phyloP scores from a whole-genome alignment of 2,797 vertebrate species.

The Sternotherus odoratus region DNA sequence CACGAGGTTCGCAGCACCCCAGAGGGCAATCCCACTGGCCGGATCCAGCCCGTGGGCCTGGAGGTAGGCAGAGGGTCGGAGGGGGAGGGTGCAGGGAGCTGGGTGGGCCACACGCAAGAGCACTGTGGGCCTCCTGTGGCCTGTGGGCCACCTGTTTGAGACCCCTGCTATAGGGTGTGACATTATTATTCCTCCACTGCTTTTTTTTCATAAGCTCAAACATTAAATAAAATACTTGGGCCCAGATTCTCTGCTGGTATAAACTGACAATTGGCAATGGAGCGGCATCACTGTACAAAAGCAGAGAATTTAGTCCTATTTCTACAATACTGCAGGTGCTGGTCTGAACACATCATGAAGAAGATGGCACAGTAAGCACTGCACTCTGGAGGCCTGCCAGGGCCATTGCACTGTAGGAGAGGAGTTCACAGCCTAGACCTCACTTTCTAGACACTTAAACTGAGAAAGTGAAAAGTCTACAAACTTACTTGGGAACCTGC shows the following conservation, averaged over 20 bases:
- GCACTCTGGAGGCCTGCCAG: not conserved
- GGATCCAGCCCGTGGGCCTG: too few relatives aligned
- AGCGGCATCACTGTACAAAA: not conserved
- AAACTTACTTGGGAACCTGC: accelerated
- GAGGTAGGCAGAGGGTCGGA: too few relatives aligned
- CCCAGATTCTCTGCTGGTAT: not conserved
- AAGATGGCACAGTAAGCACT: not conserved
- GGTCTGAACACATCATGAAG: not conserved
- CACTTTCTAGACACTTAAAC: not conserved
- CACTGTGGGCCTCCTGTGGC: too few relatives aligned
- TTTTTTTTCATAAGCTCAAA: not conserved
- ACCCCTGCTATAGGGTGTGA: not conserved
- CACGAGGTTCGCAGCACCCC: too few relatives aligned
- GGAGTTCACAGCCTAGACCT: not conserved
- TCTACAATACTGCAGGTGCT: not conserved
- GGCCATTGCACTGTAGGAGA: not conserved
- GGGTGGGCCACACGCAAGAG: too few relatives aligned
- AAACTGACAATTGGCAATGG: not conserved
- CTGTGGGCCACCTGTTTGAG: too few relatives aligned
- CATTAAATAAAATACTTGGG: not conserved
- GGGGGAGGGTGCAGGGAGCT: too few relatives aligned
- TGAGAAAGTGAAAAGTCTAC: accelerated
- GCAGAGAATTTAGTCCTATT: not conserved
- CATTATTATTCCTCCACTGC: not conserved
- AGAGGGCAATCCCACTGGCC: too few relatives aligned